A percentile compares a stretch with the other conserved stretches of the same genome.
phyloP scores from a whole-genome alignment of 2,797 vertebrate species.

The Spheniscus humboldti region DNA sequence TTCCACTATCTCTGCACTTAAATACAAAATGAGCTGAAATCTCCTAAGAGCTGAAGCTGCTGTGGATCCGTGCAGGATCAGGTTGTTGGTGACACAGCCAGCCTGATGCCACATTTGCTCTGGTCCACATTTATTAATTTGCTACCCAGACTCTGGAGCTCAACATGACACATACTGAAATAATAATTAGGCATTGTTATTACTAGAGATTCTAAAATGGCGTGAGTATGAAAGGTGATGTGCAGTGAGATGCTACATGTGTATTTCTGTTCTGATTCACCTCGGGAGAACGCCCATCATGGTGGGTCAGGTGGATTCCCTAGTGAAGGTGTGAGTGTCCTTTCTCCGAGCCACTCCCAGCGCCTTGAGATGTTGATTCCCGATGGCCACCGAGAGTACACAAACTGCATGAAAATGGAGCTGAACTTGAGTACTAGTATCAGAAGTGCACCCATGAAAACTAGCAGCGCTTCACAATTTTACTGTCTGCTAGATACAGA shows the following conservation, averaged over 20 bases:
- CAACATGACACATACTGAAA: neutral
- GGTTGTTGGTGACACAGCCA: neutral
- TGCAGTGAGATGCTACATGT: accelerated
- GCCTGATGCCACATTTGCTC: neutral
- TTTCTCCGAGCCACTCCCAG: neutral
- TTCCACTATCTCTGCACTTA: conserved; percentile 24
- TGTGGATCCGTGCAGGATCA: neutral
- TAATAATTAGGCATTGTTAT: neutral
- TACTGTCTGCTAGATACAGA: neutral
- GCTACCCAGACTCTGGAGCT: neutral
- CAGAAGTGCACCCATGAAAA: neutral
- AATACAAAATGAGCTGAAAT: neutral
- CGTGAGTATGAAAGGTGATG: neutral
- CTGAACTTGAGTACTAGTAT: neutral
- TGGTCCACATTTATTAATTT: neutral
- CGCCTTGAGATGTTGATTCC: neutral
- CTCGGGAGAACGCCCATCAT: neutral
- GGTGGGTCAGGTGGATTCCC: neutral
- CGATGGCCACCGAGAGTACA: accelerated
- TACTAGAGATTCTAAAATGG: neutral
- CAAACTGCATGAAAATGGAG: neutral
- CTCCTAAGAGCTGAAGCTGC: neutral
- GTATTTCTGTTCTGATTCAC: neutral
- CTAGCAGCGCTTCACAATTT: neutral
- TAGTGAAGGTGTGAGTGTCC: neutral